Evolutionary conservation across 2,113 vertebrate species (phyloP), one percentile per base, ranked within the genome.

Genomic region (Barbus barbus): DNA sequence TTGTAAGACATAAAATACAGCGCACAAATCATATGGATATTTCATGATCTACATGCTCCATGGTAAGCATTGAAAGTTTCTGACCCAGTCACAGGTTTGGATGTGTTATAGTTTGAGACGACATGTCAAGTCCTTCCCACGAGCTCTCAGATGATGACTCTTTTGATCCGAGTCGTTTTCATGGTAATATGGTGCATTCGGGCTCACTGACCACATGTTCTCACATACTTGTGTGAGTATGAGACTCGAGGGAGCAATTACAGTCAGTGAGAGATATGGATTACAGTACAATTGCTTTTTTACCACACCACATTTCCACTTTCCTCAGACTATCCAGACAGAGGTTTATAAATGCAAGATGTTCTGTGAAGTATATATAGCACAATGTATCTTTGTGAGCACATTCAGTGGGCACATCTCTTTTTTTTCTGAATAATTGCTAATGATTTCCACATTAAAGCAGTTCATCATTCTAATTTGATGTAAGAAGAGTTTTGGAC

Each of bases 81-180:
- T 84, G 83, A 24, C 9, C 38, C 41, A 3, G 1, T 81, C 87
- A 86, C 65, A 84, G 83, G 81, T 80, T 46, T 83, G 76, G 83
- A 51, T 69, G 67, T 65, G 78, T 84, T 88, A 79, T 85, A 88
- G 89, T 83, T 88, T 85, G 86, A 84, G 89, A 78, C 87, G 88
- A 90, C 89, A 87, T 85, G 78, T 81, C 79, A 82, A 87, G 88
- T 90, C 85, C 89, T 88, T 87, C 85, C 53, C 77, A n/a, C 26
- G 81, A 78, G 84, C 84, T 84, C 71, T 13, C 79, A 83, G 86
- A 84, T 71, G 36, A 16, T 16, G 71, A 83, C 77, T 84, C 86
- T 88, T 87, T 90, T 91, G 88, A 89, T 90, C 90, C 58, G 22
- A 80, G 89, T 86, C 86, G 86, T 90, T 91, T 88, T 87, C 90